Evolutionary conservation across 53 echinoderm and acorn worm species (phyloP), one percentile per base, ranked within the genome.

Genomic region (Temnopleurus reevesii): DNA sequence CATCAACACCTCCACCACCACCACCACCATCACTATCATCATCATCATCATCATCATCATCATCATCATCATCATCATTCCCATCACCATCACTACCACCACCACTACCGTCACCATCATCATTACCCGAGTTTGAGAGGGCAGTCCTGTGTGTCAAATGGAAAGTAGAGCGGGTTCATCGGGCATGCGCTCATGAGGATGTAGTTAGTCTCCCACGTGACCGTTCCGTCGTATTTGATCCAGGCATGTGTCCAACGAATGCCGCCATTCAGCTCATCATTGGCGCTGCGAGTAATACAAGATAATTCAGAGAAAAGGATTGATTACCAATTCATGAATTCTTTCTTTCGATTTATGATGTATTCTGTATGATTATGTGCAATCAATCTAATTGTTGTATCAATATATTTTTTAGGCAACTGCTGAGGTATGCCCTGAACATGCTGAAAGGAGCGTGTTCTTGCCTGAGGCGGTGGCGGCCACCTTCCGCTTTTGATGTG

Each of bases 91-190:
- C 35, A 31, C 35, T 38, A 77, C 35, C 23, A 7, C n/a, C 71
- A 21, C 41, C 38, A 71, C 23, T 41, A 41, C n/a, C n/a, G n/a
- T n/a, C n/a, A n/a, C 3, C 63, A n/a, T n/a, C n/a, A n/a, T 12
- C n/a, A n/a, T n/a, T n/a, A n/a, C n/a, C 97, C 97, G 46, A 97
- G 93, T 58, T 83, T 93, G 43, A 97, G 89, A 8, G 90, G 15
- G 76, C 97, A 97, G 90, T 93, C 90, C 86, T 97, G 95, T 8
- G 91, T 88, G 56, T 97, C 97, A 89, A 93, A 97, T 2, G 97
- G 97, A 79, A 97, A 97, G 84, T 92, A 94, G 80, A 95, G 91
- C 2, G 97, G 97, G 79, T 97, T 92, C 93, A 97, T 93, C 61
- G 94, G 90, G 54, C 97, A 97, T 45, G 97, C 94, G 46, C 95